phyloP scores from a whole-genome alignment of 2,113 vertebrate species.

The Boleophthalmus pectinirostris region DNA sequence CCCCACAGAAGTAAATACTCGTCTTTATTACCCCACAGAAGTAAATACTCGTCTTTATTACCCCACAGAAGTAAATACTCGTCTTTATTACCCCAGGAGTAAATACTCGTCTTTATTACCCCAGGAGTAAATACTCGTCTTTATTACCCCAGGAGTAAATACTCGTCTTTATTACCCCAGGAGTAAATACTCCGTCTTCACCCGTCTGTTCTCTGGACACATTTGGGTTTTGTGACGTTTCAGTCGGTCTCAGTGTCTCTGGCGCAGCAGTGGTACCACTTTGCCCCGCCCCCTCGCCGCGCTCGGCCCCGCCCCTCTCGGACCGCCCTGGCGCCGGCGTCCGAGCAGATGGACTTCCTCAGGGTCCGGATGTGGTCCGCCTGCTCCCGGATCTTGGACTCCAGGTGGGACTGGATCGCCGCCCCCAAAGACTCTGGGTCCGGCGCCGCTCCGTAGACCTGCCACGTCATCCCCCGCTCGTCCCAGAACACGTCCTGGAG shows the following conservation, averaged over 20 bases:
- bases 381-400: conserved; percentile 59
- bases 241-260: not conserved
- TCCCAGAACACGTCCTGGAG: conserved; percentile 54
- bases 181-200: too few species aligned
- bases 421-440: conserved; percentile 54
- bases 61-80: too few species aligned
- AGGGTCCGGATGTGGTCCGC: conserved; percentile 48
- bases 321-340: conserved; percentile 9
- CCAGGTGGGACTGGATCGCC: conserved; percentile 59
- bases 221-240: not conserved
- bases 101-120: too few species aligned
- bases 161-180: too few species aligned
- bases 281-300: too few species aligned
- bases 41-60: too few species aligned
- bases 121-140: too few species aligned
- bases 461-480: conserved; percentile 60
- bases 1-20: too few species aligned
- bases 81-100: too few species aligned
- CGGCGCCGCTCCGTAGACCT: conserved; percentile 59
- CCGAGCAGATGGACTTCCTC: conserved; percentile 54
- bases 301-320: conserved; percentile 9
- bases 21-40: too few species aligned
- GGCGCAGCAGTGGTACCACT: conserved; percentile 34
- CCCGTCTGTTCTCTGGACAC: too few species aligned
- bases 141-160: too few species aligned